Conservation (phyloP, 2,888 invertebrate species). For the Pseudococcus viburni region DNA sequence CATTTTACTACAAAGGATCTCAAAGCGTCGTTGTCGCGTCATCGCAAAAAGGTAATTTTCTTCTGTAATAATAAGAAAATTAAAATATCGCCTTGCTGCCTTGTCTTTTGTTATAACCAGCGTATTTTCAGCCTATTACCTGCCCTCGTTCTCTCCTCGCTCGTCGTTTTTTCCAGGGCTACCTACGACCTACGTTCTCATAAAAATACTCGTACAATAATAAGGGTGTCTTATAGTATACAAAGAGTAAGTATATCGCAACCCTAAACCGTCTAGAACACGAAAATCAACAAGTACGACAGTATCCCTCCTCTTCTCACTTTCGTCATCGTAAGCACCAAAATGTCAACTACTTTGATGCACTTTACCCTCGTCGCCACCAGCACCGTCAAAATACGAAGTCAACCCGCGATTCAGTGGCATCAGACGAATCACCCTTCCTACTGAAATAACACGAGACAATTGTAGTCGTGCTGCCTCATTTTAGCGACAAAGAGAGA, state of each 20-base stretch:
- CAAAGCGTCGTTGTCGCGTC: background rate
- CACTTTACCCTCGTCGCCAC: slow-evolving; percentile 30
- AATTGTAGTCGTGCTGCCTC: background rate
- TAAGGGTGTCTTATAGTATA: slow-evolving; percentile 5
- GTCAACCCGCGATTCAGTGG: slow-evolving; percentile 17
- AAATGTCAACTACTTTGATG: slow-evolving; percentile 27
- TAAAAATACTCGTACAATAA: background rate
- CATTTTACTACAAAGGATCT: background rate
- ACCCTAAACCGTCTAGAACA: background rate
- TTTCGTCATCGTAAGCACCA: background rate
- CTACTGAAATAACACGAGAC: background rate
- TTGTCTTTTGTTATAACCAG: background rate
- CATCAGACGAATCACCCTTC: background rate
- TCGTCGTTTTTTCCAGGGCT: background rate
- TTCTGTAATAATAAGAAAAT: slow-evolving; percentile 42
- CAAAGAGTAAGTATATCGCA: background rate
- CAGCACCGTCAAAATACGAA: background rate
- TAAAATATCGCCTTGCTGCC: slow-evolving; percentile 20
- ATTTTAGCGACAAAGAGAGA: background rate
- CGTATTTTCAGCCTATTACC: slow-evolving; percentile 16
- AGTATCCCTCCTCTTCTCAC: background rate
- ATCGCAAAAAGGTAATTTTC: slow-evolving; percentile 11
- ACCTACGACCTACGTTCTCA: background rate
- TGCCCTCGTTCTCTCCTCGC: background rate
- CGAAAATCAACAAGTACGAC: background rate